Conservation (phyloP, 1,140 invertebrate species). For the Drosophila baimaii region DNA sequence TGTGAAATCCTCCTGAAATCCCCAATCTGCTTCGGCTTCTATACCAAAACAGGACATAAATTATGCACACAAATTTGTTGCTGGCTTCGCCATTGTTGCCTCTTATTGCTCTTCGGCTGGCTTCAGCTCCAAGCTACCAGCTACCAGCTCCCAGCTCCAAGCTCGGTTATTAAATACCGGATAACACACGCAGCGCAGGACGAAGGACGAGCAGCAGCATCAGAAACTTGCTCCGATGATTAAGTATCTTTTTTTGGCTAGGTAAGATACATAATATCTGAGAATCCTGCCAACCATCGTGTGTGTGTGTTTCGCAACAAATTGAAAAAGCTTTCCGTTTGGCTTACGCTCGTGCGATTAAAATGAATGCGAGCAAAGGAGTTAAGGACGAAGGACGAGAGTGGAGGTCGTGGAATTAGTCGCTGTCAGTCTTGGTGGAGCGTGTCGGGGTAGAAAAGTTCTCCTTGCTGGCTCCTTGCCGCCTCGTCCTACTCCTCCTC, state of each 20-base stretch:
- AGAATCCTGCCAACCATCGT: background rate
- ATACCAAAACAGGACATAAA: constrained; percentile 57
- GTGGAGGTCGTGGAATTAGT: constrained; percentile 55
- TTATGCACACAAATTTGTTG: constrained; percentile 62
- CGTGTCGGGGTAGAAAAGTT: constrained; percentile 50
- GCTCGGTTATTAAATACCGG: constrained; percentile 49
- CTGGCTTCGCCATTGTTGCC: constrained; percentile 34
- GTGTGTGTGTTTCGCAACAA: constrained; percentile 47
- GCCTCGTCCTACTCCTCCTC: too few relatives aligned
- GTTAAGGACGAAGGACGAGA: constrained; percentile 22
- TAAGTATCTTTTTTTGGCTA: constrained; percentile 51
- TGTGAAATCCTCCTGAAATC: background rate
- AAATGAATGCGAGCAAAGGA: constrained; percentile 66
- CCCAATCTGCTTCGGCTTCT: constrained; percentile 27
- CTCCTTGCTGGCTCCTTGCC: too few relatives aligned
- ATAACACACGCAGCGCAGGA: constrained; percentile 32
- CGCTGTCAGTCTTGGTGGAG: constrained; percentile 61
- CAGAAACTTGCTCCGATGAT: constrained; percentile 37
- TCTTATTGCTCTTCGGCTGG: constrained; percentile 10
- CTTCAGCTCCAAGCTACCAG: background rate
- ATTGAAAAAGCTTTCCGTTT: constrained; percentile 80
- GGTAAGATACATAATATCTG: constrained; percentile 45
- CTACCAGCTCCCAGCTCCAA: constrained; percentile 2
- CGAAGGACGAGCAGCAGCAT: background rate
- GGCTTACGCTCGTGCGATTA: constrained; percentile 72